Conservation (phyloP, 2,113 vertebrate genomes). For the Shinisaurus crocodilurus region DNA sequence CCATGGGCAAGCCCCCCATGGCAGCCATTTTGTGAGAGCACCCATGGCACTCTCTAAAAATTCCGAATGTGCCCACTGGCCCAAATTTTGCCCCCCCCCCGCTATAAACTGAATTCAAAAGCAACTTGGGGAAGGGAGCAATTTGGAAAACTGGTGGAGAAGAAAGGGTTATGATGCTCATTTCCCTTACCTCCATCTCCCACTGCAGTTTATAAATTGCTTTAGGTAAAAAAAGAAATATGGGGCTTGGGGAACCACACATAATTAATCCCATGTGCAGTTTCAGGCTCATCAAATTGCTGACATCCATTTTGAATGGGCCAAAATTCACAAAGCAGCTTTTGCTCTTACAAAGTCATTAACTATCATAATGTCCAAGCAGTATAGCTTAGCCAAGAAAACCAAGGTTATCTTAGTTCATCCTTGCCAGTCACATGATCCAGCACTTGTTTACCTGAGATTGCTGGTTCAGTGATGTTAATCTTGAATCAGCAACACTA, state of each 20-base stretch:
- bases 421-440: not conserved
- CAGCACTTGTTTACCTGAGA: not conserved
- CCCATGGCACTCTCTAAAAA: no score
- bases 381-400: not conserved
- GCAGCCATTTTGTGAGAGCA: no score
- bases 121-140: not conserved
- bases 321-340: not conserved
- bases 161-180: not conserved
- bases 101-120: not conserved
- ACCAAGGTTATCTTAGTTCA: not conserved
- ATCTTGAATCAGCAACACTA: not conserved
- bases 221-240: not conserved
- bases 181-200: not conserved
- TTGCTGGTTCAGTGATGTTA: slow-evolving; percentile 1
- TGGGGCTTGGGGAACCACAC: no score
- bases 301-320: not conserved
- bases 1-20: no score
- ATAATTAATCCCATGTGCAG: not conserved
- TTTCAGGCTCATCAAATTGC: not conserved
- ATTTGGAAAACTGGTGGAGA: not conserved
- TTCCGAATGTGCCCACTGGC: no score
- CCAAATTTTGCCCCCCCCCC: no score
- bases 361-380: not conserved
- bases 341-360: not conserved
- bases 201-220: not conserved